Conservation (phyloP, 1,140 invertebrate species). For the Bombyx mori region DNA sequence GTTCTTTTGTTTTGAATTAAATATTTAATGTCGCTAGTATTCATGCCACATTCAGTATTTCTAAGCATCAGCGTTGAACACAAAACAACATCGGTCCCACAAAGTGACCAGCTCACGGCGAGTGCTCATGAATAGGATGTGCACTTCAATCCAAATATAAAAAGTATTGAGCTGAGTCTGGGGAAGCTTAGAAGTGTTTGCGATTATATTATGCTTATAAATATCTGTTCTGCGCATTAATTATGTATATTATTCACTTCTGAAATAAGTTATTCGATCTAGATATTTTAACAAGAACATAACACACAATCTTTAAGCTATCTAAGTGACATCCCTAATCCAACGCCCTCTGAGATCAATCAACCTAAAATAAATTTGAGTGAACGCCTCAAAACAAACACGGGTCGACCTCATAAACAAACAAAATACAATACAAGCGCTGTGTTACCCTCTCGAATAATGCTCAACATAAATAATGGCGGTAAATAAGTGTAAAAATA, state of each 20-base stretch:
- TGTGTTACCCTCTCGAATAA: constrained; percentile 35
- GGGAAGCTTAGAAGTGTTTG: constrained; percentile 2
- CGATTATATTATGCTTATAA: too few species aligned
- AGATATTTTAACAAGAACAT: too few species aligned
- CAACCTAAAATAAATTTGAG: constrained; percentile 7
- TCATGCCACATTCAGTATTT: constrained; percentile 5
- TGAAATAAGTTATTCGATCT: too few species aligned
- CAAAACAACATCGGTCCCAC: constrained; percentile 18
- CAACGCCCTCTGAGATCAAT: neutral
- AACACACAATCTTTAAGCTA: too few species aligned
- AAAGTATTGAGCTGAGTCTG: constrained; percentile 19
- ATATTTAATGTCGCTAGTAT: neutral
- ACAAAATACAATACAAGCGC: constrained; percentile 30
- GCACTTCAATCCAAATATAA: constrained; percentile 28
- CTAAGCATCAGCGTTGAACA: constrained; percentile 3
- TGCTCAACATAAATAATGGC: constrained; percentile 55
- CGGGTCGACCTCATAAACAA: constrained; percentile 12
- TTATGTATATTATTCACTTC: too few species aligned
- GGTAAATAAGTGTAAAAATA: constrained; percentile 68
- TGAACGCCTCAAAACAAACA: constrained; percentile 16
- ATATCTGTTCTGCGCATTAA: too few species aligned
- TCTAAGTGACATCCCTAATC: neutral
- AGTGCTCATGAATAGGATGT: constrained; percentile 33
- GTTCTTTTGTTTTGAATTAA: too few species aligned
- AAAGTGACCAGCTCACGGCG: constrained; percentile 46